A percentile compares a stretch with the other conserved stretches of the same genome.
Conservation (phyloP, 2,113 vertebrate genomes). For the Anthoscopus minutus region DNA sequence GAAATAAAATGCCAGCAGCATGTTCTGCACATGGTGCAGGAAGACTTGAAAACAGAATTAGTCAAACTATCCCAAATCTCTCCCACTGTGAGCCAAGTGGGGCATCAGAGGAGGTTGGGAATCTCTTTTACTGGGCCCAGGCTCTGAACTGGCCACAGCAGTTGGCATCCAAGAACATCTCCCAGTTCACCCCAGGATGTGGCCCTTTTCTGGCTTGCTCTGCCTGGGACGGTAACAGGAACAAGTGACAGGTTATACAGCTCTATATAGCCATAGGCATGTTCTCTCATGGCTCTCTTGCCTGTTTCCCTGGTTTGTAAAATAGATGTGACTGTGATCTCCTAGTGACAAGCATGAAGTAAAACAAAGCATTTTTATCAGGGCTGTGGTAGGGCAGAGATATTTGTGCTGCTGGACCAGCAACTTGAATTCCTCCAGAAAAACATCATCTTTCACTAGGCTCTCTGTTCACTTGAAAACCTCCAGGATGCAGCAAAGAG, state of each 20-base stretch:
- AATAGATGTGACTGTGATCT: not conserved
- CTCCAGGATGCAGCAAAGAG: not conserved
- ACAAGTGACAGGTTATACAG: not conserved
- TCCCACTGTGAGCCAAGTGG: rapidly evolving
- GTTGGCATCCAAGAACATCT: not conserved
- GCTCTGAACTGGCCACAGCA: not conserved
- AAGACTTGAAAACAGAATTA: not conserved
- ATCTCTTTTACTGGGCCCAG: not conserved
- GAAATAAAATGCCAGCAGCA: not conserved
- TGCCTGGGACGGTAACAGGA: not conserved
- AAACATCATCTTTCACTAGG: not conserved
- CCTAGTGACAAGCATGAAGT: not conserved
- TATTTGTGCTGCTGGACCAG: not conserved
- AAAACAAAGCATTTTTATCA: not conserved
- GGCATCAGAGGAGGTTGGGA: not conserved
- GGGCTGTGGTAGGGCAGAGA: not conserved
- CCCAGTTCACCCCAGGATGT: not conserved
- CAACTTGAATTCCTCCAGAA: not conserved
- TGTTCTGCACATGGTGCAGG: rapidly evolving
- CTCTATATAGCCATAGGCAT: not conserved
- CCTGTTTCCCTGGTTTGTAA: not conserved
- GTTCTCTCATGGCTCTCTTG: not conserved
- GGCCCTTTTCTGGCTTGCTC: not conserved
- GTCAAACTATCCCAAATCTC: not conserved
- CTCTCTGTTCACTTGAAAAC: not conserved